phyloP scores from a whole-genome alignment of 53 echinoderm and acorn worm genomes.

The Antedon mediterranea region DNA sequence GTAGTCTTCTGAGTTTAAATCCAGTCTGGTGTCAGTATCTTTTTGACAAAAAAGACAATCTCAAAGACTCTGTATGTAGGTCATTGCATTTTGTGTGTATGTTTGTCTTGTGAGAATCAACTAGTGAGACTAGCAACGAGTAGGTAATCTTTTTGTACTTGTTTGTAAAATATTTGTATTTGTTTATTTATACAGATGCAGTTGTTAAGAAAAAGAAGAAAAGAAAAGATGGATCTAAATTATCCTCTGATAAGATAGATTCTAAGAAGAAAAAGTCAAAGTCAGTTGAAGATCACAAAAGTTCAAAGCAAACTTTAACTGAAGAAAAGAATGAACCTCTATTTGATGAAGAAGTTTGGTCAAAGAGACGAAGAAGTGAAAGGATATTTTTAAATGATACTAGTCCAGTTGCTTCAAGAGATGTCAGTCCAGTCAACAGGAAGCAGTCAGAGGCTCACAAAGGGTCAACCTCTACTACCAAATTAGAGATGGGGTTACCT shows the following conservation, averaged over 20 bases:
- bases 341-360: slow-evolving; percentile 80
- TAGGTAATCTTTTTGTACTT: too few relatives aligned
- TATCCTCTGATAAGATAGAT: not conserved
- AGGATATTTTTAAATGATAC: slow-evolving; percentile 89
- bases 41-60: too few relatives aligned
- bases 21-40: too few relatives aligned
- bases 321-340: slow-evolving; percentile 12
- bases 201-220: slow-evolving; percentile 2
- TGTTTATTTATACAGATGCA: not conserved
- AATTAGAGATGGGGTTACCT: not conserved
- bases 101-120: too few relatives aligned
- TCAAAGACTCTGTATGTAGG: too few relatives aligned
- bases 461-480: too few relatives aligned
- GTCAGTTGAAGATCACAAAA: slow-evolving; percentile 4
- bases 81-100: too few relatives aligned
- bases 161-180: too few relatives aligned
- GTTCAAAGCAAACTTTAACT: not conserved
- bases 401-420: slow-evolving; percentile 74
- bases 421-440: slow-evolving; percentile 63
- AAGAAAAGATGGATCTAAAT: not conserved
- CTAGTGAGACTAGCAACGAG: too few relatives aligned
- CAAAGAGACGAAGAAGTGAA: slow-evolving; percentile 63
- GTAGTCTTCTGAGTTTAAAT: too few relatives aligned
- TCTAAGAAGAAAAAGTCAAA: slow-evolving; percentile 20
- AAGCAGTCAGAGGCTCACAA: too few relatives aligned